A percentile compares a stretch with the other conserved stretches of the same genome.
Conservation (phyloP, 92 coral and sea anemone species). For the Palythoa heliodiscus region DNA sequence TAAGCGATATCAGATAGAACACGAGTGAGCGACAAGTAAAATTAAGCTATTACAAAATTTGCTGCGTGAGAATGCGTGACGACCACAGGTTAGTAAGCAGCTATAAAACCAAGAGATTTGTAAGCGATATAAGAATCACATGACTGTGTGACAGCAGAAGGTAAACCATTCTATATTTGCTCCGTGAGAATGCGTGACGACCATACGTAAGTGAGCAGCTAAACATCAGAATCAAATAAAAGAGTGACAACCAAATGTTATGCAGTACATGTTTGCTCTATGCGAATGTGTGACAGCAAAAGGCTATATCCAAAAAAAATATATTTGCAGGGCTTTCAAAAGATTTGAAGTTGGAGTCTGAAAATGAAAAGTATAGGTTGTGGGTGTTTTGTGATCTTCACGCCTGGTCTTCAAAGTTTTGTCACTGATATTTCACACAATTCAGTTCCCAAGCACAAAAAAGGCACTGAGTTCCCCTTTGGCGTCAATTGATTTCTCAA, state of each 20-base stretch:
- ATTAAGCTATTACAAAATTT: conserved; percentile 46
- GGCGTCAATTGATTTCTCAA: too few relatives aligned
- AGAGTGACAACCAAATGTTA: background rate
- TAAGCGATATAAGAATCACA: background rate
- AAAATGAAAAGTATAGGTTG: too few relatives aligned
- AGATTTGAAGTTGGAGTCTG: too few relatives aligned
- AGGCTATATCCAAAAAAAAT: too few relatives aligned
- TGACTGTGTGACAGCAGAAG: background rate
- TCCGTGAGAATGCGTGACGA: conserved; percentile 41
- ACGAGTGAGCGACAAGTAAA: background rate
- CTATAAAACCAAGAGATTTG: conserved; percentile 30
- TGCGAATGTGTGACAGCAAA: background rate
- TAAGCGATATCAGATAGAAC: background rate
- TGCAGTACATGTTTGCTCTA: background rate
- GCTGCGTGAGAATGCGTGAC: conserved; percentile 61
- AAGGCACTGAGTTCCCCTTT: too few relatives aligned
- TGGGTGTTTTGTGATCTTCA: too few relatives aligned
- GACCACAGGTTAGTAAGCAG: conserved; percentile 75
- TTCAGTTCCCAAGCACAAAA: too few relatives aligned
- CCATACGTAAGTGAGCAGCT: background rate
- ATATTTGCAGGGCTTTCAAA: too few relatives aligned
- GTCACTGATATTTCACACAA: too few relatives aligned
- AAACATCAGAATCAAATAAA: too few relatives aligned
- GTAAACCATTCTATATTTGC: conserved; percentile 56
- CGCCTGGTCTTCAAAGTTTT: too few relatives aligned